A percentile compares a stretch with the other conserved stretches of the same genome.
These are phyloP conservation scores for Saccopteryx leptura DNA, from an alignment of 2,113 vertebrate genomes.

Conservation along the genomic window DNA sequence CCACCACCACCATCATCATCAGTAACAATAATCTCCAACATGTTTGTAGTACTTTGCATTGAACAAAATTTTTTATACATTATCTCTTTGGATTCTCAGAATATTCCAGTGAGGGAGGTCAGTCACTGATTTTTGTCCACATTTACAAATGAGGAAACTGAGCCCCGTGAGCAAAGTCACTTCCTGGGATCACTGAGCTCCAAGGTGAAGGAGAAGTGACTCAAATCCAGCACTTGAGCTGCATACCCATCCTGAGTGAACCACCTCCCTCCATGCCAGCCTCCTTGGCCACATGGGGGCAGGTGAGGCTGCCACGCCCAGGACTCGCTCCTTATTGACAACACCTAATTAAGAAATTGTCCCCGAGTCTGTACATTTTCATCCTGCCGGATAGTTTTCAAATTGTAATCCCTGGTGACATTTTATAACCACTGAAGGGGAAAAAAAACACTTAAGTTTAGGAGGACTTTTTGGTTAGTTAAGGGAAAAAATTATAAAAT, in stretches of 20 bases:
- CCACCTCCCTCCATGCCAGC: neutral
- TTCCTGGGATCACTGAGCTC: neutral
- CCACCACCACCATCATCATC: neutral
- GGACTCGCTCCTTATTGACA: constrained; percentile 74
- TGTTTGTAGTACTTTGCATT: neutral
- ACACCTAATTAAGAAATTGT: constrained; percentile 63
- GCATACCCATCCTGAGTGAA: rapidly evolving
- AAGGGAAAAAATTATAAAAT: constrained; percentile 79
- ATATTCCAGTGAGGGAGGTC: neutral
- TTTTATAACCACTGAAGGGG: constrained; percentile 68
- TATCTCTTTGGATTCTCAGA: constrained; percentile 13
- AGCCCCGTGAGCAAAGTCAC: neutral
- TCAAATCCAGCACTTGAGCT: neutral
- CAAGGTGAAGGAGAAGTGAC: neutral
- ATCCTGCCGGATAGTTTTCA: constrained; percentile 6
- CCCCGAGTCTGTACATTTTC: neutral
- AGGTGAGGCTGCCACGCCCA: neutral
- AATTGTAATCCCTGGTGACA: constrained; percentile 75
- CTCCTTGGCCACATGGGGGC: neutral
- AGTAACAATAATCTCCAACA: neutral
- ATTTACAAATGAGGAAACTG: neutral
- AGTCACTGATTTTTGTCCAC: neutral
- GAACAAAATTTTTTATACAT: neutral
- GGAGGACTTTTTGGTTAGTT: constrained; percentile 77
- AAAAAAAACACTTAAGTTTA: constrained; percentile 68